Evolutionary conservation across 2,888 invertebrate species (phyloP), one percentile per base, ranked within the genome.

Genomic region (Cephus pulcher): DNA sequence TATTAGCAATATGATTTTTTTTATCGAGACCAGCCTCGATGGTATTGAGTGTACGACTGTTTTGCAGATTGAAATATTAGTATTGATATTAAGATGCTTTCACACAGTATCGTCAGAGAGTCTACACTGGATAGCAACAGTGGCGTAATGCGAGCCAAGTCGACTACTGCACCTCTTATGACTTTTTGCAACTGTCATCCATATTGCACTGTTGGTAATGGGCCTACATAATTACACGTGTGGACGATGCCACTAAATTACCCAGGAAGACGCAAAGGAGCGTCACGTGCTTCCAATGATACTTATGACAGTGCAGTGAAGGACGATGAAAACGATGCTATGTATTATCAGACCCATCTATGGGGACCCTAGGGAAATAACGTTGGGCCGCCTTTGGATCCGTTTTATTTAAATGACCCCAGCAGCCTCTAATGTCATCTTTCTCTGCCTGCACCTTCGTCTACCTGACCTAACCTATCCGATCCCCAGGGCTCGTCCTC

Each of bases 401-500:
- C 74, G 23, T 74, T 74, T 74, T 35, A 74, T 34, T 74, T n/a
- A 34, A 74, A 74, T 74, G 74, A 74, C 74, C 74, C 74, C 23
- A 35, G 34, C 74, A 33, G 71, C 32, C 71, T 71, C 71, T 71
- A 71, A 71, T 34, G 71, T 34, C 32, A 34, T 71, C 71, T 71
- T 71, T 32, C 71, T 71, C 12, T 56, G 32, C 71, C 71, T 32
- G 71, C 71, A 15, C 71, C 71, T 34, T 32, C 32, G 30, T 9
- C 71, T 34, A 15, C 32, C 71, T 32, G 12, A 23, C 32, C 32
- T 71, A 33, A 71, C 71, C 71, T 30, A 71, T 34, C 3, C 34
- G 11, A 32, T 15, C 9, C 32, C 15, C 75, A 80, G 79, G 82
- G 35, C 40, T 56, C 56, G 56, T 79, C 76, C 81, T 74, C 75